Evolutionary conservation across 2,888 invertebrate genomes (phyloP).

Genomic region (Clusia tigrina): DNA sequence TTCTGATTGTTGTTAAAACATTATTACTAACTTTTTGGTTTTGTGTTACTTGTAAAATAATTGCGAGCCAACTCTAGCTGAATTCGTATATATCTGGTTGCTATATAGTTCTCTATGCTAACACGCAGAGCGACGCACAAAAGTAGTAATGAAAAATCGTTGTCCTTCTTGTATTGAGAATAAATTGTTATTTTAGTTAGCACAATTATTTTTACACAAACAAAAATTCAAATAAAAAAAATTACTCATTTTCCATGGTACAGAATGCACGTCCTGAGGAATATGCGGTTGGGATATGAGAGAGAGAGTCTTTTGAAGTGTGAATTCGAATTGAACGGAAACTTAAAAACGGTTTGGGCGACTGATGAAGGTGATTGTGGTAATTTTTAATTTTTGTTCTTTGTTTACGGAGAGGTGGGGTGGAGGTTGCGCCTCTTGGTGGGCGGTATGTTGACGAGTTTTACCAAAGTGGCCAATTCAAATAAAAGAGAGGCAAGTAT

Average conservation of each 20-base stretch:
- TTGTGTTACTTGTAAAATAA: not conserved
- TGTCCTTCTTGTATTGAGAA: constrained; percentile 25
- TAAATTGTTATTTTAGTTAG: too few species aligned
- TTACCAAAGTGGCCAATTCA: too few species aligned
- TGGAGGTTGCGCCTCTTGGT: too few species aligned
- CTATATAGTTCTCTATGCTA: constrained; percentile 51
- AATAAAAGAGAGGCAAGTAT: too few species aligned
- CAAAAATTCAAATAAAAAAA: constrained; percentile 22
- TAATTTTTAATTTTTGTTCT: too few species aligned
- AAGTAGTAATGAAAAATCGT: constrained; percentile 53
- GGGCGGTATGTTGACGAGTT: too few species aligned
- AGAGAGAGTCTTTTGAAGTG: too few species aligned
- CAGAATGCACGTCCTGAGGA: not conserved
- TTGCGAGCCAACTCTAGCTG: not conserved
- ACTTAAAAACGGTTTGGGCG: too few species aligned
- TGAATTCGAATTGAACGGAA: too few species aligned
- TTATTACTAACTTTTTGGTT: not conserved
- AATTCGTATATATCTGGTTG: constrained; percentile 28
- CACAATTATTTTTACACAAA: not conserved
- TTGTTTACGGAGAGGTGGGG: too few species aligned
- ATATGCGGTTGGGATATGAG: not conserved
- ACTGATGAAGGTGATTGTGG: too few species aligned
- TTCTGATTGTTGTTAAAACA: too few species aligned
- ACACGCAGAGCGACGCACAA: constrained; percentile 52
- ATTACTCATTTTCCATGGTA: constrained; percentile 21